A percentile compares a stretch with the other conserved stretches of the same genome.
Evolutionary conservation across 53 echinoderm and acorn worm genomes (phyloP).

Genomic region (Hippasteria phrygiana): DNA sequence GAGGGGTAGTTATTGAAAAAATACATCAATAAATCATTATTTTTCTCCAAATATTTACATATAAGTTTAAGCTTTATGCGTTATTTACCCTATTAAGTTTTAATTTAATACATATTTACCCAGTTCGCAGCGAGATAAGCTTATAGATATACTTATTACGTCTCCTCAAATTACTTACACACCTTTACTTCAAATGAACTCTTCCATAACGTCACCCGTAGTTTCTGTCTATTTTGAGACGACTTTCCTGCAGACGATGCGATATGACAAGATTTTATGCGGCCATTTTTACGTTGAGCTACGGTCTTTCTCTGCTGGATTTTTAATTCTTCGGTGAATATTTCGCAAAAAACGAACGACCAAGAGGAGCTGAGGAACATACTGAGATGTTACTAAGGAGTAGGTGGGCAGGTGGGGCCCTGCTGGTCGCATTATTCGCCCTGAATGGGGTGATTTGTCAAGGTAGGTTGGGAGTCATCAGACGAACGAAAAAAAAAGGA

Average conservation of each 20-base stretch:
- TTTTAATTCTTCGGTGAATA: conserved; percentile 62
- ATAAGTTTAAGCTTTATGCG: not conserved
- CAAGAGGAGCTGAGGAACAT: conserved; percentile 39
- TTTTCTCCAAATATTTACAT: not conserved
- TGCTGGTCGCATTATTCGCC: conserved; percentile 35
- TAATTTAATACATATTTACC: not conserved
- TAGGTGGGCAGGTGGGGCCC: conserved; percentile 65
- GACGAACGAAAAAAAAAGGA: not conserved
- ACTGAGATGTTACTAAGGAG: conserved; percentile 62
- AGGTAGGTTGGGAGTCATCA: conserved; percentile 29
- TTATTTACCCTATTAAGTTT: not conserved
- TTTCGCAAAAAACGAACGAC: conserved; percentile 15
- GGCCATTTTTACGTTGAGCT: conserved; percentile 41
- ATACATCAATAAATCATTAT: not conserved
- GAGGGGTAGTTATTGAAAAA: not conserved
- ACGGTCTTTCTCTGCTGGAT: conserved; percentile 6
- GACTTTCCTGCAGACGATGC: conserved; percentile 64
- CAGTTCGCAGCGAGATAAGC: not conserved
- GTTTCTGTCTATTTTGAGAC: conserved; percentile 58
- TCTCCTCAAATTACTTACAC: not conserved
- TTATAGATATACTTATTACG: not conserved
- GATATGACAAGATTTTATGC: not conserved
- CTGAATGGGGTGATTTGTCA: conserved; percentile 41
- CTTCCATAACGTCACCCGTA: conserved; percentile 63
- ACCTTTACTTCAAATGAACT: conserved; percentile 19